A percentile compares a stretch with the other conserved stretches of the same genome.
Conservation (phyloP, 1,140 invertebrate species). For the Vanessa atalanta region DNA sequence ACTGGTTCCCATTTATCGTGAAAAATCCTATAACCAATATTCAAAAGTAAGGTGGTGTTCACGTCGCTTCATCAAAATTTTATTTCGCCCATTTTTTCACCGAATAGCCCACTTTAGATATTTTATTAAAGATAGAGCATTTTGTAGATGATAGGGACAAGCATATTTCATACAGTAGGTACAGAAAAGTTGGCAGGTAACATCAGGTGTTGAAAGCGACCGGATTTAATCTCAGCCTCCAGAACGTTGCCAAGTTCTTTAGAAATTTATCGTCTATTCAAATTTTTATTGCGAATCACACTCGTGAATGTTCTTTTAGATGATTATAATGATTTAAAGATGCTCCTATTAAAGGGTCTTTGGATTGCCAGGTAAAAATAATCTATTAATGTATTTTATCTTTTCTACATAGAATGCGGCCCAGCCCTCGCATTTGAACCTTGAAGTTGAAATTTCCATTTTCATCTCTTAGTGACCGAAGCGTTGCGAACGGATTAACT, state of each 20-base stretch:
- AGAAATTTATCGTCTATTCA: slow-evolving; percentile 48
- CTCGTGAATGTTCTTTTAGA: slow-evolving; percentile 13
- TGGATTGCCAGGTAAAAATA: no score
- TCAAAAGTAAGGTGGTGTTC: slow-evolving; percentile 7
- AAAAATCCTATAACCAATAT: slow-evolving; percentile 4
- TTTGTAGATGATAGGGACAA: slow-evolving; percentile 30
- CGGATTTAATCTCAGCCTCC: slow-evolving; percentile 52
- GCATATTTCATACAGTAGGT: slow-evolving; percentile 37
- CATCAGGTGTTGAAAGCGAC: slow-evolving; percentile 51
- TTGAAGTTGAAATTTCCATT: no score
- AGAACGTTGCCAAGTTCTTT: slow-evolving; percentile 55
- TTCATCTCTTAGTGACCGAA: no score
- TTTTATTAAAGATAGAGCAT: slow-evolving; percentile 32
- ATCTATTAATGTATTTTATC: no score
- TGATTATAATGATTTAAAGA: slow-evolving; percentile 9
- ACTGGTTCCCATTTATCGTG: background rate
- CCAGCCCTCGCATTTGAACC: no score
- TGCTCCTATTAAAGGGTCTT: background rate
- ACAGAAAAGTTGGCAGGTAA: slow-evolving; percentile 53
- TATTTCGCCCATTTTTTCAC: slow-evolving; percentile 12
- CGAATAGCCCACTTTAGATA: slow-evolving; percentile 29
- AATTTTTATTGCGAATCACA: slow-evolving; percentile 42
- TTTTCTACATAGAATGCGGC: no score
- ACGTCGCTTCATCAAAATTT: slow-evolving; percentile 10
- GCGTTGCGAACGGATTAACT: no score